Base-by-base conservation (phyloP, 2,888 invertebrate genomes). In the Campoplex nolae region DNA sequence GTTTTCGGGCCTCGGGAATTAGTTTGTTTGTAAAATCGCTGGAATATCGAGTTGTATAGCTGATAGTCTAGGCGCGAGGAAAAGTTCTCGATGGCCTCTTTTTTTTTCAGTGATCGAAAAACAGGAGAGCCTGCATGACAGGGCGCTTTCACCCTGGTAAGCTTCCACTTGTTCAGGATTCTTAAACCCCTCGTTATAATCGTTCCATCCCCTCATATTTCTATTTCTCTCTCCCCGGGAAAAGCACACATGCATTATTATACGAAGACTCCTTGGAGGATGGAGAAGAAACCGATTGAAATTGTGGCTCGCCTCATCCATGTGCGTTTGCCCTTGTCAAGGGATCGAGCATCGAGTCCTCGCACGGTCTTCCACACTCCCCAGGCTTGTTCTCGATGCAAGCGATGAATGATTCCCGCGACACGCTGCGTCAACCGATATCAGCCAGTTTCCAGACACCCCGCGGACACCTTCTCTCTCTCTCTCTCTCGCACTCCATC, bases 401-500 rank as follows among this genome's bases (percentile, higher is more conserved):
- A 90, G 90, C 91, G 92, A 91, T 90, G 92, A 92, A 92, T 92
- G 92, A 92, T 92, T 92, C 92, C 89, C 92, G 89, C 90, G 90
- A 91, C 90, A 90, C 90, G 90, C 89, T 87, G 85, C 84, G 67
- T 67, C 88, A 89, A 89, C 82, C 87, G 85, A 88, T 91, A 91
- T 92, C 92, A 45, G 45, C 45, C 45, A 89, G 88, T 89, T 90
- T 88, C 90, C 90, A 90, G 90, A 91, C 91, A 79, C 80, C 86
- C 86, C 87, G 82, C 86, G 67, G 45, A 73, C 54, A 75, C 77
- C 35, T 28, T 28, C 11, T 38, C 11, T 58, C 58, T 28, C 78
- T 42, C 45, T 78, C 51, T 74, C 81, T 58, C 83, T 78, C 80
- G 48, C 85, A 48, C 45, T 45, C 45, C 62, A 7, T 18, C 23